Evolutionary conservation across 2,888 invertebrate species (phyloP), one percentile per base, ranked within the genome.

Genomic region (Escarpia spicata): DNA sequence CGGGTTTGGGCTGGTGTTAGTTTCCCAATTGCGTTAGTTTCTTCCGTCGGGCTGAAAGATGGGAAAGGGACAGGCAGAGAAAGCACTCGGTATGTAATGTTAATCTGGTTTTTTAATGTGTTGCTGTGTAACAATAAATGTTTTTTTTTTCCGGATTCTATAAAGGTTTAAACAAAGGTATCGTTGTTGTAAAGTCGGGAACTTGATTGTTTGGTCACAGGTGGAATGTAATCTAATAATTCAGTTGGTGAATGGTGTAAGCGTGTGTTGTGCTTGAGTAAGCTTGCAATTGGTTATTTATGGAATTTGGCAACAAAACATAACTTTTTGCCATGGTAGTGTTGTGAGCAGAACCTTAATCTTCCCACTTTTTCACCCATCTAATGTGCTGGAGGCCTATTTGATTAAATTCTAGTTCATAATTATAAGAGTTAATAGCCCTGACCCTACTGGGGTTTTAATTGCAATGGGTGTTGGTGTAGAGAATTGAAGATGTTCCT

Each of bases 21-120:
- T 75, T 75, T 75, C 26, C n/a, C n/a, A n/a, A n/a, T n/a, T n/a
- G n/a, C n/a, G 75, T n/a, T 75, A 75, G 75, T 75, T 75, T 75
- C 26, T 75, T 75, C 75, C 26, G 3, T 9, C 75, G 2, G 75
- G n/a, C 75, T 75, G 75, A 75, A n/a, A 75, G 19, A 75, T 75
- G 75, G 75, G 75, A 15, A 75, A n/a, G 75, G 75, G 26, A n/a
- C 15, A n/a, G 19, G 2, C 75, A 26, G 75, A 75, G 75, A 75
- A 75, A 75, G 75, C n/a, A 26, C 75, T 75, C 6, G 75, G 75
- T 75, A 75, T 19, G 37, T 37, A 37, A 37, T 37, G 75, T 75
- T 75, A 75, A 26, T 75, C 75, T 75, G 75, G 19, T 75, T 75
- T 75, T 75, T 75, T 75, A 75, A 15, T 19, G 19, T 26, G 15